Conservation (phyloP, 2,113 vertebrate genomes). For the Pangasianodon gigas region DNA sequence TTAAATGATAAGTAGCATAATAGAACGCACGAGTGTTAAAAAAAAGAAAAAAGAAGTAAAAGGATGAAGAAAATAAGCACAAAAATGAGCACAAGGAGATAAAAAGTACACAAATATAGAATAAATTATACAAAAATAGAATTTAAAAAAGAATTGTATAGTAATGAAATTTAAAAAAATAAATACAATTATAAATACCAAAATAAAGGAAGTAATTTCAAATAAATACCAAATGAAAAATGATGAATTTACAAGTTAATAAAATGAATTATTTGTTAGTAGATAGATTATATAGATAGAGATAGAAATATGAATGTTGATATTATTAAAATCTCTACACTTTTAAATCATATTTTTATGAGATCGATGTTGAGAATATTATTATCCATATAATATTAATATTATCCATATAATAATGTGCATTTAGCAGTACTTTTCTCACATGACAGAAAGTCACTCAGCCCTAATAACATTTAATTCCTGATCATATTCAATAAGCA, state of each 20-base stretch:
- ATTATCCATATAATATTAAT: neutral
- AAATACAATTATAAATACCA: neutral
- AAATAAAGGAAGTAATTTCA: neutral
- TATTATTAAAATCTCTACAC: neutral
- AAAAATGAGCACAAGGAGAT: neutral
- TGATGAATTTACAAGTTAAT: neutral
- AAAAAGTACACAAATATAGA: neutral
- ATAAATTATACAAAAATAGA: neutral
- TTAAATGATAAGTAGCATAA: neutral
- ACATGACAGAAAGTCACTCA: neutral
- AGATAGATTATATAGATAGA: neutral
- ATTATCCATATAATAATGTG: neutral
- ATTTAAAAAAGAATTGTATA: neutral
- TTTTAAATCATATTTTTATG: neutral
- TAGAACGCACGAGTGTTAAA: too few relatives aligned
- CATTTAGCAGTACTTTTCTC: too few relatives aligned
- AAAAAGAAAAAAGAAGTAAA: neutral
- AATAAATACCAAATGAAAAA: neutral
- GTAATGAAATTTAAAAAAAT: neutral
- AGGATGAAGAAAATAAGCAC: neutral
- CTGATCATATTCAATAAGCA: neutral
- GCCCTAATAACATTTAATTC: neutral
- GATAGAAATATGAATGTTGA: neutral
- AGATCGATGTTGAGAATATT: neutral
- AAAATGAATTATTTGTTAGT: neutral